Evolutionary conservation across 2,113 vertebrate genomes (phyloP).

Genomic region (Erythrolamprus reginae): DNA sequence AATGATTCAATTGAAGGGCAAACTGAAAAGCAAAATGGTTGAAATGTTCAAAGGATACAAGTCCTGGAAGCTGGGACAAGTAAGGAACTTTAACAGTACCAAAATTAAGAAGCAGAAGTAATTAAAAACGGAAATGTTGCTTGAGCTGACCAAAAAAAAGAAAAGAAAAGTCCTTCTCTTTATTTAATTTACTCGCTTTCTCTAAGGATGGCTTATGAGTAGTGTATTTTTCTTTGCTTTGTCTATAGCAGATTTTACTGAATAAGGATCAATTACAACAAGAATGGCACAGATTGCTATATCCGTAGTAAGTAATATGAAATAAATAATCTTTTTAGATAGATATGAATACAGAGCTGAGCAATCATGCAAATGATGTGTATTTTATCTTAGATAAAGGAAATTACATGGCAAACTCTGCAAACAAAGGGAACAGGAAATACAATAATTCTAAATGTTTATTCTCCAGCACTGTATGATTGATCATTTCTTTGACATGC

Average conservation of each 20-base stretch:
- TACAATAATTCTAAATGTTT: background rate
- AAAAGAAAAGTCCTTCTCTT: background rate
- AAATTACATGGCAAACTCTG: background rate
- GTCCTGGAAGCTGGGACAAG: accelerated
- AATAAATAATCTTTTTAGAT: background rate
- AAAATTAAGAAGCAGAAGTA: background rate
- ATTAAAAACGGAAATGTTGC: background rate
- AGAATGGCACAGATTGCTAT: background rate
- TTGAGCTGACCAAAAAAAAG: background rate
- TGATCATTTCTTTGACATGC: background rate
- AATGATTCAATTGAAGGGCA: background rate
- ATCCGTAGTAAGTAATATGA: background rate
- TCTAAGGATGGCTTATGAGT: background rate
- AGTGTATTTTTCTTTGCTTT: background rate
- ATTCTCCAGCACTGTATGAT: background rate
- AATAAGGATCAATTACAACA: background rate
- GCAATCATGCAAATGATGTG: background rate
- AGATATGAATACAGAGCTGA: background rate
- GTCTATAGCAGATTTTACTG: accelerated
- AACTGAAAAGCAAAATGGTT: background rate
- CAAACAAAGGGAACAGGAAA: background rate
- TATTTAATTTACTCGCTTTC: background rate
- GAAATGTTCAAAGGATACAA: background rate
- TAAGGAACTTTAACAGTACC: background rate
- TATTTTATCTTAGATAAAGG: background rate